Percentiles rank a stretch among this genome's conserved stretches.
phyloP scores from a whole-genome alignment of 1,140 invertebrate genomes.

The Drosophila nannoptera region DNA sequence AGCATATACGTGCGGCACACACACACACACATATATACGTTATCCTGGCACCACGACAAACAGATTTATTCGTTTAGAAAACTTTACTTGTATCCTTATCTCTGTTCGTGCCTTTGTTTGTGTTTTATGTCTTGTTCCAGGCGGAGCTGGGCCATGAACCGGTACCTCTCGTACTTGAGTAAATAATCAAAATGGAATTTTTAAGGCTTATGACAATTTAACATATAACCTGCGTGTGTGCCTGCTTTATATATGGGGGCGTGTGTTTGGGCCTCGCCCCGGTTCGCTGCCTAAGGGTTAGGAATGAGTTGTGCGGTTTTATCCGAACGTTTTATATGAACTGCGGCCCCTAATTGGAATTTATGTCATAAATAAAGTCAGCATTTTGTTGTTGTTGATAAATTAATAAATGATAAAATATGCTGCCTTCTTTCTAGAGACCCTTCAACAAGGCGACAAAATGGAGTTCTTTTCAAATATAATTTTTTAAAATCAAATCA shows the following conservation, averaged over 20 bases:
- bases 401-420: conserved; percentile 8
- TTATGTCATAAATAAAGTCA: conserved; percentile 45
- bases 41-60: conserved; percentile 70
- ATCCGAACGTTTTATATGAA: conserved; percentile 29
- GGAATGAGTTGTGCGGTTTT: conserved; percentile 51
- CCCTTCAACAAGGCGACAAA: background rate
- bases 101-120: conserved; percentile 52
- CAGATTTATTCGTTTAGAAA: conserved; percentile 75
- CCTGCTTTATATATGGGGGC: background rate
- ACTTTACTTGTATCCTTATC: conserved; percentile 69
- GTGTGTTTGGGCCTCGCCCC: conserved; percentile 6
- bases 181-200: conserved; percentile 77
- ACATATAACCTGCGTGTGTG: conserved; percentile 45
- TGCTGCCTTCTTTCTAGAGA: background rate
- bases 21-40: conserved; percentile 15
- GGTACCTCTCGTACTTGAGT: conserved; percentile 49
- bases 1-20: conserved; percentile 27
- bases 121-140: conserved; percentile 54
- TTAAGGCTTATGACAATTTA: conserved; percentile 74
- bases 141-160: background rate
- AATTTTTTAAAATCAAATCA: no score
- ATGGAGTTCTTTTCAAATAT: background rate
- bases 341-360: conserved; percentile 56
- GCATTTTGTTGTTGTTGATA: background rate
- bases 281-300: conserved; percentile 38